A percentile compares a stretch with the other conserved stretches of the same genome.
Evolutionary conservation across 2,797 vertebrate species (phyloP).

Genomic region (Dromococcyx pavoninus): DNA sequence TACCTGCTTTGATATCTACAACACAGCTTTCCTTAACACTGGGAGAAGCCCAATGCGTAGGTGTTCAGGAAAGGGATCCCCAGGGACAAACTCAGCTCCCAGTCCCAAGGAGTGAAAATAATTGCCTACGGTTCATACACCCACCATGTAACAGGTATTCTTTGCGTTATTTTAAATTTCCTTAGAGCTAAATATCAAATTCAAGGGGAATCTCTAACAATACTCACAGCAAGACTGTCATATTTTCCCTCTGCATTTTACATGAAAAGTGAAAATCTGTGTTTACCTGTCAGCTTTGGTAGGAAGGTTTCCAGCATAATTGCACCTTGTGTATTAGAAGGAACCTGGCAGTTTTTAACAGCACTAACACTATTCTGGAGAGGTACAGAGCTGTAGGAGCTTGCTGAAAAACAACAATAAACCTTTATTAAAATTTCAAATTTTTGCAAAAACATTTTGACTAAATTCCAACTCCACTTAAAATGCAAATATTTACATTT

Average conservation of each 20-base stretch:
- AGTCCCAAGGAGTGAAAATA: background rate
- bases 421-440: slow-evolving; percentile 22
- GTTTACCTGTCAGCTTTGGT: slow-evolving; percentile 13
- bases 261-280: background rate
- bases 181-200: background rate
- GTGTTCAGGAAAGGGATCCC: background rate
- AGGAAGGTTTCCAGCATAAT: slow-evolving; percentile 15
- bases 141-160: background rate
- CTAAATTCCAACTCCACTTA: slow-evolving; percentile 12
- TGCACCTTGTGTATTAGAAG: background rate
- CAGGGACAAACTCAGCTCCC: background rate
- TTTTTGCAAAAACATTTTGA: slow-evolving; percentile 28
- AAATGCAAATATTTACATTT: slow-evolving; percentile 50
- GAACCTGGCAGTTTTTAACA: background rate
- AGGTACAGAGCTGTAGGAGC: background rate
- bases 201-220: background rate
- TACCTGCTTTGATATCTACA: background rate
- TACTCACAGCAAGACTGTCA: background rate
- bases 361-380: background rate
- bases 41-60: background rate
- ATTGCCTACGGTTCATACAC: background rate
- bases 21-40: background rate
- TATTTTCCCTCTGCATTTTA: background rate
- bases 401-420: slow-evolving; percentile 34
- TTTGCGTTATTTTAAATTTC: background rate